A percentile compares a stretch with the other conserved stretches of the same genome.
phyloP scores from a whole-genome alignment of 2,888 invertebrate species.

The Orchestes rusci region DNA sequence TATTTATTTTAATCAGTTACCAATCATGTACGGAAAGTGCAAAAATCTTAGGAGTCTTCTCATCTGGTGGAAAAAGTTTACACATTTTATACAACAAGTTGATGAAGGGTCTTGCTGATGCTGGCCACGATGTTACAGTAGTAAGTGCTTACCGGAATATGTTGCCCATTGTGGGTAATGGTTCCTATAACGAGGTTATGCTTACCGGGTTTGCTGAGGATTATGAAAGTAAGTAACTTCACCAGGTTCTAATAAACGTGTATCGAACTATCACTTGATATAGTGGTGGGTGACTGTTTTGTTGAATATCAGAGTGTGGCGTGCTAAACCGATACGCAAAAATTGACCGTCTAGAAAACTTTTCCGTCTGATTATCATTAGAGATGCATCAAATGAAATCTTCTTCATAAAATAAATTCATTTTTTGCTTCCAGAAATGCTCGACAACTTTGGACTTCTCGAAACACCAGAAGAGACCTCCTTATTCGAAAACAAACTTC shows the following conservation, averaged over 20 bases:
- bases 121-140: constrained; percentile 14
- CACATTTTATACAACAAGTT: constrained; percentile 12
- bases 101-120: constrained; percentile 15
- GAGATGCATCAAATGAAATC: too few species aligned
- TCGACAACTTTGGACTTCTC: neutral
- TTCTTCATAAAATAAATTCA: too few species aligned
- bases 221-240: constrained; percentile 6
- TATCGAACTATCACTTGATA: too few species aligned
- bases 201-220: constrained; percentile 13
- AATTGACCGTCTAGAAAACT: too few species aligned
- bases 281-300: too few species aligned
- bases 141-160: constrained; percentile 5
- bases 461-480: neutral
- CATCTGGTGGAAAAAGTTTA: constrained; percentile 11
- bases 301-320: too few species aligned
- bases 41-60: constrained; percentile 11
- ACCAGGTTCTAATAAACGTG: too few species aligned
- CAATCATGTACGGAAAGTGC: too few species aligned
- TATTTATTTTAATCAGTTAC: too few species aligned
- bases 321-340: too few species aligned
- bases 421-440: too few species aligned
- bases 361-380: too few species aligned
- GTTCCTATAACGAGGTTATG: constrained; percentile 7
- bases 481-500: neutral
- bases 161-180: constrained; percentile 3